phyloP scores from a whole-genome alignment of 1,140 invertebrate genomes.

The Cotesia typhae region DNA sequence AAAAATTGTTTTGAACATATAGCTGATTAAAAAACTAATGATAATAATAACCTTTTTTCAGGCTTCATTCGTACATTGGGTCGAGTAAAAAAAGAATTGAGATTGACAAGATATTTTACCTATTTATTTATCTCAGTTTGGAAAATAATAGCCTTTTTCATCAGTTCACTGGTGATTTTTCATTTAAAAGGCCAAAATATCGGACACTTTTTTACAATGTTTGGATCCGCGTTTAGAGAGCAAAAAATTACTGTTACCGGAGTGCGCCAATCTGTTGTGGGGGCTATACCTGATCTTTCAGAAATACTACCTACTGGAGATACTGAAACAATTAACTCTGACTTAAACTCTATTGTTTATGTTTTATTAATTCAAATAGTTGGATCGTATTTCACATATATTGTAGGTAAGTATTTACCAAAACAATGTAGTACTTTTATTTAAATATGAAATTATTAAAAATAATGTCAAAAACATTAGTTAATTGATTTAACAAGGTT shows the following conservation, averaged over 20 bases:
- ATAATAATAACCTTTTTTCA: conserved; percentile 52
- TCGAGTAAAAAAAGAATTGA: conserved; percentile 82
- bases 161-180: conserved; percentile 76
- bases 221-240: conserved; percentile 77
- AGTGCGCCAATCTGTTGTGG: conserved; percentile 65
- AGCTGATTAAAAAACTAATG: no score
- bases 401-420: conserved; percentile 73
- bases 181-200: conserved; percentile 80
- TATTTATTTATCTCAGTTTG: conserved; percentile 89
- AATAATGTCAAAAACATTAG: no score
- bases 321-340: conserved; percentile 74
- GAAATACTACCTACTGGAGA: conserved; percentile 78
- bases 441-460: no score
- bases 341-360: conserved; percentile 78
- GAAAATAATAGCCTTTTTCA: conserved; percentile 86
- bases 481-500: no score
- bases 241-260: conserved; percentile 83
- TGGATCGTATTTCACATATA: conserved; percentile 87
- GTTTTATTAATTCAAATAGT: conserved; percentile 84
- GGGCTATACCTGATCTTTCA: conserved; percentile 75
- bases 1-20: conserved; percentile 30
- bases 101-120: conserved; percentile 83
- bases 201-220: conserved; percentile 79
- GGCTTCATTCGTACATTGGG: conserved; percentile 82
- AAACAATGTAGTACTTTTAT: background rate